phyloP scores from a whole-genome alignment of 2,797 vertebrate species.

The Manis crassicaudata region DNA sequence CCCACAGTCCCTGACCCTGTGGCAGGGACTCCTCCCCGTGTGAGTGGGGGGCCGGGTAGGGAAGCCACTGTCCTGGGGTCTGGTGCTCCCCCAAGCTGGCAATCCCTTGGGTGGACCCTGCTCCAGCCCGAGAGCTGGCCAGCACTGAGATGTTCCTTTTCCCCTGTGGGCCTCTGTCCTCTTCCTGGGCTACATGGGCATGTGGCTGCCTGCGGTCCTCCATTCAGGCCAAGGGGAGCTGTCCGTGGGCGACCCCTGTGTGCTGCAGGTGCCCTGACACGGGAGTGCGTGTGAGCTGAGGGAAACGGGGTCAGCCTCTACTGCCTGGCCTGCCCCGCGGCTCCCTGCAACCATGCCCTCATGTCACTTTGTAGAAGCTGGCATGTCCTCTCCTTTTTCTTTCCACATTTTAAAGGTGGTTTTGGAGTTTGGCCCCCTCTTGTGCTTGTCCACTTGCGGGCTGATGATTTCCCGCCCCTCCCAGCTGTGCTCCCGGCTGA shows the following conservation, averaged over 20 bases:
- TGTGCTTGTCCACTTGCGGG: not conserved
- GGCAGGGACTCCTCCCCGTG: no score
- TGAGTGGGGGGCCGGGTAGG: rapidly evolving
- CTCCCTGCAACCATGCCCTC: no score
- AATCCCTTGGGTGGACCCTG: not conserved
- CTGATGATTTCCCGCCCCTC: not conserved
- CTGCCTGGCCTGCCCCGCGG: not conserved
- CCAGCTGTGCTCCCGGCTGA: no score
- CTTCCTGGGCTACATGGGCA: not conserved
- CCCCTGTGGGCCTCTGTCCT: not conserved
- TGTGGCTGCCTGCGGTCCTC: not conserved
- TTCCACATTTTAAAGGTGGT: not conserved
- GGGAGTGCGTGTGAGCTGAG: rapidly evolving
- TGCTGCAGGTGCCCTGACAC: not conserved
- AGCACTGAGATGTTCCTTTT: rapidly evolving
- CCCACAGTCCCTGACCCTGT: not conserved
- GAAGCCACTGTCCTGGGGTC: rapidly evolving
- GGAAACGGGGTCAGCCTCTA: not conserved
- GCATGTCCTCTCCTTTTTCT: not conserved
- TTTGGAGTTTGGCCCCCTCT: not conserved
- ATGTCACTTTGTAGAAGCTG: no score
- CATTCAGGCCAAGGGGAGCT: not conserved
- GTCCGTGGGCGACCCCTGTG: not conserved
- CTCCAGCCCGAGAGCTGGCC: not conserved
- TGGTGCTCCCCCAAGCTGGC: no score